Evolutionary conservation across 1,140 invertebrate species (phyloP), one percentile per base, ranked within the genome.

Genomic region (Solenopsis invicta): DNA sequence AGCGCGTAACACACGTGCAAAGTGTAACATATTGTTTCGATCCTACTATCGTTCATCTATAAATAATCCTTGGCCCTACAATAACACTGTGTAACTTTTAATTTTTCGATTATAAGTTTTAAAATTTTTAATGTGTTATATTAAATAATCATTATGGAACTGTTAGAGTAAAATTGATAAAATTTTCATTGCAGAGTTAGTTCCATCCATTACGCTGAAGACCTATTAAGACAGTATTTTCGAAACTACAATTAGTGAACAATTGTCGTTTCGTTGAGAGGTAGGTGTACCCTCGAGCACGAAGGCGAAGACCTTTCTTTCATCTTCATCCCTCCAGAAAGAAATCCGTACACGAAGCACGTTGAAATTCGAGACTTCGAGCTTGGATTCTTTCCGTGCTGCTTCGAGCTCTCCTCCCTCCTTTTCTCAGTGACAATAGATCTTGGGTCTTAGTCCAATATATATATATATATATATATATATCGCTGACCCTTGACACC

Each of bases 371-470:
- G 88, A 92, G 71, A 89, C 88, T 87, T 72, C 61, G 62, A 52
- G 74, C 64, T 45, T 75, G 89, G 77, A 84, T 64, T 50, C 56
- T 80, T 85, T 75, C 61, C 77, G 54, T 72, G 34, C 37, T 74
- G 41, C n/a, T 62, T 48, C 50, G 52, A 29, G 29, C 29, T 29
- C 29, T 45, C 29, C 78, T 72, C 62, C 37, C 52, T 64, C 37
- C 34, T 62, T 88, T 90, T 90, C 86, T 85, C 52, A 74, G 76
- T 80, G 89, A 91, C 90, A 92, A 93, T 91, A 88, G 88, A 76
- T 80, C 80, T 80, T 37, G 88, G 89, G 87, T 90, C 87, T 92
- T 88, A 80, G 92, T 92, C 85, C 91, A 86, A 92, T 90, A 91
- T 80, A 67, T 80, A 67, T 91, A 78, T 81, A 41, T 41, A 41